phyloP scores from a whole-genome alignment of 2,797 vertebrate species.

The Paguma larvata region DNA sequence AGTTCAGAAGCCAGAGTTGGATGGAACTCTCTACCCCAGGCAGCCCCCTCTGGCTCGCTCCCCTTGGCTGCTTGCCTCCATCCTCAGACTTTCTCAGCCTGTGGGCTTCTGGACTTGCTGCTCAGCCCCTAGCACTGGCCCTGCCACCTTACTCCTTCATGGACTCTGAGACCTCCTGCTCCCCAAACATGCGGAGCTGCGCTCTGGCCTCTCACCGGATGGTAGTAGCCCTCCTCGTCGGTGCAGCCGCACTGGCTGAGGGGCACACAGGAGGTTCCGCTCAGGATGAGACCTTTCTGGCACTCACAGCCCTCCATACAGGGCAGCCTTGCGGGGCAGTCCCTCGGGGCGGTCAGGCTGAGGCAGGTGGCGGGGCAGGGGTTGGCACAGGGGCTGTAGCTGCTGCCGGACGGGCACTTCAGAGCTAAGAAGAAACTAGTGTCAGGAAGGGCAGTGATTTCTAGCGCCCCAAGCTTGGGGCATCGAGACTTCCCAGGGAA shows the following conservation, averaged over 20 bases:
- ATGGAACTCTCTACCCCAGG: not conserved
- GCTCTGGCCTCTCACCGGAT: slow-evolving; percentile 84
- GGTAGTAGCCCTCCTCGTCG: slow-evolving; percentile 87
- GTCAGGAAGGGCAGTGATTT: not conserved
- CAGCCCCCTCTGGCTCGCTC: too few relatives aligned
- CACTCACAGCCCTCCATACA: slow-evolving; percentile 93
- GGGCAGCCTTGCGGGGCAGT: slow-evolving; percentile 84
- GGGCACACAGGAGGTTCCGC: slow-evolving; percentile 91
- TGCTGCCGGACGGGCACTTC: slow-evolving; percentile 90
- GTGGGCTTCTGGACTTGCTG: not conserved
- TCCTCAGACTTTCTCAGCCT: not conserved
- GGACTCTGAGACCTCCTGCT: not conserved
- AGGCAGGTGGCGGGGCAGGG: slow-evolving; percentile 92
- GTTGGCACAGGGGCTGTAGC: slow-evolving; percentile 88
- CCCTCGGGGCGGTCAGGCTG: slow-evolving; percentile 73
- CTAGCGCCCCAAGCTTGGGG: not conserved
- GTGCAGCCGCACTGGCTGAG: slow-evolving; percentile 91
- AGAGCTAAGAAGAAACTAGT: slow-evolving; percentile 85
- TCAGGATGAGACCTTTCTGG: slow-evolving; percentile 88
- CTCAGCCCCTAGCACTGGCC: not conserved
- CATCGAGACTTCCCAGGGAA: not conserved
- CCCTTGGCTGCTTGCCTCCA: too few relatives aligned
- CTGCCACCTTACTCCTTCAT: not conserved
- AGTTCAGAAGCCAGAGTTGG: not conserved
- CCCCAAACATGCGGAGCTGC: not conserved